Conservation (phyloP, 2,888 invertebrate species). For the Tetheella fluctuosa region DNA sequence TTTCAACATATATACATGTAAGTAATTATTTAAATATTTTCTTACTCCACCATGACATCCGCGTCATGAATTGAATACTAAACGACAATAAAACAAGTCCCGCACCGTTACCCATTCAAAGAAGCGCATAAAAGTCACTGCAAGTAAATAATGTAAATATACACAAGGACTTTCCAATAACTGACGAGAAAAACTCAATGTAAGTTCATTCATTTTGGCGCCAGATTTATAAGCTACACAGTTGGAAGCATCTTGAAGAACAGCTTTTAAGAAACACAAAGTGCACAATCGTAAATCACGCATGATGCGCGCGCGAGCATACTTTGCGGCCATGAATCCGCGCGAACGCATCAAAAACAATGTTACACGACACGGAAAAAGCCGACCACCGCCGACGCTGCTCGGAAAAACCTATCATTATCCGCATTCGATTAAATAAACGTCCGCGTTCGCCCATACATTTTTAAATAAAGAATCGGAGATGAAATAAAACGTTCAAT, state of each 20-base stretch:
- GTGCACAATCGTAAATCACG: constrained; percentile 74
- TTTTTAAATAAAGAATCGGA: constrained; percentile 71
- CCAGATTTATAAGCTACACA: constrained; percentile 76
- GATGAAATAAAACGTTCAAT: constrained; percentile 77
- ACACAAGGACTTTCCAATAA: constrained; percentile 57
- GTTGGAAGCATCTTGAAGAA: constrained; percentile 69
- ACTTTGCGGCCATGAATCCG: constrained; percentile 30
- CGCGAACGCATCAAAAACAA: constrained; percentile 65
- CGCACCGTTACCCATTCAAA: constrained; percentile 42
- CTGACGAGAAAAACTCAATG: constrained; percentile 62
- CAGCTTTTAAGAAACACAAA: constrained; percentile 66
- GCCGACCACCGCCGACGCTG: constrained; percentile 70
- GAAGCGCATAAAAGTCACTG: constrained; percentile 45
- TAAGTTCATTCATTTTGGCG: constrained; percentile 77
- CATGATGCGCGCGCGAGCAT: constrained; percentile 44
- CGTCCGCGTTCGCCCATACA: constrained; percentile 53
- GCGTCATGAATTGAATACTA: constrained; percentile 5
- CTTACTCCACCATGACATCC: neutral
- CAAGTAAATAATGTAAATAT: constrained; percentile 51
- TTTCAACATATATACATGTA: neutral
- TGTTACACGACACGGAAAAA: constrained; percentile 75
- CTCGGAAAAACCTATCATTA: constrained; percentile 76
- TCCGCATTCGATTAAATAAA: constrained; percentile 78
- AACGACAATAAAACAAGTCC: constrained; percentile 17
- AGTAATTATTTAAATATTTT: neutral